phyloP scores from a whole-genome alignment of 1,140 invertebrate genomes.

The Medauroidea extradentata region DNA sequence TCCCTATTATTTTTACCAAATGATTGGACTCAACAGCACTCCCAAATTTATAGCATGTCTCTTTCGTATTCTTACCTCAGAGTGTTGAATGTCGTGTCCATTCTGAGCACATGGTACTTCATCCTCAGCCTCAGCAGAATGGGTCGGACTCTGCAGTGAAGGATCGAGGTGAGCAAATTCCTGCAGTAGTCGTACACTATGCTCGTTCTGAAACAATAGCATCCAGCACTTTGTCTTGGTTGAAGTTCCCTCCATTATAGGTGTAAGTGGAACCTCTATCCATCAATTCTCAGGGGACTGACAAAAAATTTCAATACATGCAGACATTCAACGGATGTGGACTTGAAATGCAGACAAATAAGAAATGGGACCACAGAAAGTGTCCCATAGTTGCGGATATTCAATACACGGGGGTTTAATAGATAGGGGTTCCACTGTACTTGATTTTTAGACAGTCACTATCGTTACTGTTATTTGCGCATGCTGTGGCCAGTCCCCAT shows the following conservation, averaged over 20 bases:
- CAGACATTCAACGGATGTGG: too few species aligned
- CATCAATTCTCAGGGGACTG: too few species aligned
- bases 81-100: background rate
- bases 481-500: background rate
- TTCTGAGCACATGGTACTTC: background rate
- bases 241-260: background rate
- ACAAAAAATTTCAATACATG: too few species aligned
- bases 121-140: background rate
- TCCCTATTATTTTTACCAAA: too few species aligned
- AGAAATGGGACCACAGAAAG: too few species aligned
- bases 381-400: too few species aligned
- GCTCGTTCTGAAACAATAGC: slow-evolving; percentile 16
- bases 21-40: background rate
- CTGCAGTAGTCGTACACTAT: slow-evolving; percentile 17
- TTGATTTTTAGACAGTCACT: background rate
- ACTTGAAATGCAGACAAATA: too few species aligned
- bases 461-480: background rate
- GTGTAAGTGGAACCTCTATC: too few species aligned
- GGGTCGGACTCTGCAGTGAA: background rate
- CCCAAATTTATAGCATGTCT: background rate
- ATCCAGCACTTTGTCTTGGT: background rate
- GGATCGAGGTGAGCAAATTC: slow-evolving; percentile 11
- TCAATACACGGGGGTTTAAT: too few species aligned
- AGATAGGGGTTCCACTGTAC: background rate
- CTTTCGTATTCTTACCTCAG: background rate